Evolutionary conservation across 2,113 vertebrate genomes (phyloP), one percentile per base, ranked within the genome.

Genomic region (Fregata magnificens): DNA sequence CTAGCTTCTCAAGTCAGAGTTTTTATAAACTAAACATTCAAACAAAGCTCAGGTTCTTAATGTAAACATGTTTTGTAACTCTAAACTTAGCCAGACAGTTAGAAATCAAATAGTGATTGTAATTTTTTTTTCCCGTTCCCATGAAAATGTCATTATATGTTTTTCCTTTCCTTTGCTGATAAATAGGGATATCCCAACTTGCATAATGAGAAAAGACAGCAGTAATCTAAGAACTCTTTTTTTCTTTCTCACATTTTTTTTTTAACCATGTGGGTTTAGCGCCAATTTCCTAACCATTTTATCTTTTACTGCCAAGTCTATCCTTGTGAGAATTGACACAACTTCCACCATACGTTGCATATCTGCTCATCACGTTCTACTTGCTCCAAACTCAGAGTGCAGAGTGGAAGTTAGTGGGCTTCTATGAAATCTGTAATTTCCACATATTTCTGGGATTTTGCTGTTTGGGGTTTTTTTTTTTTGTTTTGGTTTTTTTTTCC

Each of bases 21-120:
- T 96, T 98, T 94, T 93, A 88, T 97, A 97, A 98, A 98, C 87
- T 90, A 96, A 97, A 98, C 67, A 93, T 95, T 98, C 95, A 96
- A 97, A 96, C 82, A 97, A 90, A 97, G 58, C 65, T 93, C 85
- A 49, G 21, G 71, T 96, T 97, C 95, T 97, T 97, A 95, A 88
- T 93, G 36, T 92, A 97, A 98, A 95, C 91, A 86, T 11, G 71
- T 96, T 97, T 82, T 96, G 86, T 85, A 97, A 97, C 81, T 93
- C 36, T 84, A 58, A 74, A 96, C 81, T 82, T 85, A 86, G 66
- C 70, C 72, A 94, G 96, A 92, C 89, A 58, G 66, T 90, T 97
- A 70, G 67, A 78, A 94, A 73, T 77, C 45, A 91, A 91, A 58
- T 52, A 65, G 7, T 22, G 36, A 11, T 86, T 96, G 56, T 71